Percentiles rank a stretch among this genome's conserved stretches.
phyloP scores from a whole-genome alignment of 2,888 invertebrate species.

The Helleia helle region DNA sequence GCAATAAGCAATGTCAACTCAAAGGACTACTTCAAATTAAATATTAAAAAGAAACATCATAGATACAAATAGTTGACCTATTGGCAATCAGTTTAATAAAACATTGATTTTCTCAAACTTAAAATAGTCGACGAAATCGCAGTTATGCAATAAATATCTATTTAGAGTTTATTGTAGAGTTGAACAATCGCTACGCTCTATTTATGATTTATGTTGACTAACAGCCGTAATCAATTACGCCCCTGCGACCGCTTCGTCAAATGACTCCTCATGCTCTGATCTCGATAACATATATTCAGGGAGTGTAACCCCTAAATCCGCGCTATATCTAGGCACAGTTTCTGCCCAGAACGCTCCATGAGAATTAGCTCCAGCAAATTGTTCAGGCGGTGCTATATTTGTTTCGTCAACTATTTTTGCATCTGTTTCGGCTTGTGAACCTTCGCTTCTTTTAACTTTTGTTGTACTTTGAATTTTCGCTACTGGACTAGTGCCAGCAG shows the following conservation, averaged over 20 bases:
- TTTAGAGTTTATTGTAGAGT: constrained; percentile 46
- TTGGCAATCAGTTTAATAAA: constrained; percentile 2
- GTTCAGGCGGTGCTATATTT: constrained; percentile 59
- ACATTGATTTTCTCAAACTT: constrained; percentile 8
- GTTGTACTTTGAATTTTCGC: constrained; percentile 19
- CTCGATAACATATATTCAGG: constrained; percentile 80
- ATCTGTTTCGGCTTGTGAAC: constrained; percentile 40
- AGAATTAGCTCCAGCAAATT: constrained; percentile 69
- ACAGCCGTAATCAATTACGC: constrained; percentile 47
- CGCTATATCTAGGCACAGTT: constrained; percentile 77
- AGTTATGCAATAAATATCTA: constrained; percentile 56
- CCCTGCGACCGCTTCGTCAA: constrained; percentile 72
- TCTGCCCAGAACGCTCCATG: constrained; percentile 79
- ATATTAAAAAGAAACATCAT: not conserved
- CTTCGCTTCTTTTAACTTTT: constrained; percentile 50
- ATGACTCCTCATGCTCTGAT: constrained; percentile 79
- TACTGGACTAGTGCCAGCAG: constrained; percentile 37
- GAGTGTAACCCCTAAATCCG: constrained; percentile 75
- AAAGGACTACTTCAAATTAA: not conserved
- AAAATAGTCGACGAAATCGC: constrained; percentile 46
- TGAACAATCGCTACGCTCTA: constrained; percentile 64
- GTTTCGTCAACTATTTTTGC: constrained; percentile 46
- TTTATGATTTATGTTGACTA: constrained; percentile 48
- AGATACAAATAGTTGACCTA: not conserved
- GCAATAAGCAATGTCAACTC: constrained; percentile 1